These are phyloP conservation scores for Argyrosomus regius DNA, from an alignment of 2,797 vertebrate genomes.

Conservation along the genomic window DNA sequence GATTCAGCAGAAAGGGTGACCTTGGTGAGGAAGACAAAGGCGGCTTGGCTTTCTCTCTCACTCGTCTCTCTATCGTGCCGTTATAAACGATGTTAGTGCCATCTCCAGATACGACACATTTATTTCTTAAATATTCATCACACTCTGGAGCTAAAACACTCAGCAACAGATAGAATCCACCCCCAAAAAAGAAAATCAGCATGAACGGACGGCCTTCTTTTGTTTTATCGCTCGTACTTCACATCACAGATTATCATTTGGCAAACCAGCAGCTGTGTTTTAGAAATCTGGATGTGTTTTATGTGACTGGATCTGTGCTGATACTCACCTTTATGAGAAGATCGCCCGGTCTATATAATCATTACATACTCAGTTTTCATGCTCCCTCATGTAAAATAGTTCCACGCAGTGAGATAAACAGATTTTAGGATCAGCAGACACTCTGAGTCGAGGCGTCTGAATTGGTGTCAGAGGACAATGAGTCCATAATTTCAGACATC, in stretches of 20 bases:
- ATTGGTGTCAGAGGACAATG: background rate
- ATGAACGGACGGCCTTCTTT: background rate
- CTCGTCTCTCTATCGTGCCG: slow-evolving; percentile 7
- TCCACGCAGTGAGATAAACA: background rate
- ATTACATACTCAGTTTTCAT: background rate
- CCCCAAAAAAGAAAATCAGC: background rate
- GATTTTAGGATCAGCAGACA: background rate
- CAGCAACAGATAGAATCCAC: background rate
- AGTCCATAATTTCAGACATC: background rate
- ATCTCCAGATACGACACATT: slow-evolving; percentile 35
- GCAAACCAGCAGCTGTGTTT: background rate
- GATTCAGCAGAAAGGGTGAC: slow-evolving; percentile 83
- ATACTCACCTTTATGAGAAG: no score
- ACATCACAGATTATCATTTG: background rate
- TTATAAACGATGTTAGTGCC: slow-evolving; percentile 27
- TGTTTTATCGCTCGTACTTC: background rate
- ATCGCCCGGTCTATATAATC: no score
- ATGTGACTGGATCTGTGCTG: background rate
- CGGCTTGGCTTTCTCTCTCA: slow-evolving; percentile 23
- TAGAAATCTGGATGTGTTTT: background rate
- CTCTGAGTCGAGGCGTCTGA: background rate
- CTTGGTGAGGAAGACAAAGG: slow-evolving; percentile 77
- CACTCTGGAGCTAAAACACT: background rate
- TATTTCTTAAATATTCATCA: slow-evolving; percentile 19
- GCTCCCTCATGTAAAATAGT: background rate